These are phyloP conservation scores for Carassius gibelio DNA, from an alignment of 2,113 vertebrate genomes.

Conservation along the genomic window DNA sequence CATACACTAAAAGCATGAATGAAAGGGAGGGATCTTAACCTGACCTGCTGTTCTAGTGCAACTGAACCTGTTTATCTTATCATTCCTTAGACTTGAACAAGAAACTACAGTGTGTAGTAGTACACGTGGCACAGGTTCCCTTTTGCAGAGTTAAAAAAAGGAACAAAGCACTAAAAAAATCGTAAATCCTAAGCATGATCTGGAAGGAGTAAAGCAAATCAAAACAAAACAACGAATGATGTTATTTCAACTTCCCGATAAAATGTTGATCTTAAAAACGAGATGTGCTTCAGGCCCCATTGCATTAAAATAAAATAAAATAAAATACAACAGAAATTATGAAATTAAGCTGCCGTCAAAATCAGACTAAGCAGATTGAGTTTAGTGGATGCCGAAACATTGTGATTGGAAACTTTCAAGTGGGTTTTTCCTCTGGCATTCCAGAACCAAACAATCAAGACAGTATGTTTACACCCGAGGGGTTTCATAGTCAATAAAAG, in stretches of 20 bases:
- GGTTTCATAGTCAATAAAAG: not conserved
- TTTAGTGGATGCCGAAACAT: not conserved
- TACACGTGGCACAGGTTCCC: not conserved
- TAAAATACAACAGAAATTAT: not conserved
- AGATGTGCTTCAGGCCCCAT: not conserved
- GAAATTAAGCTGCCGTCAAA: not conserved
- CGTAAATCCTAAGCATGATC: too few species aligned
- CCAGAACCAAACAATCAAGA: constrained; percentile 16
- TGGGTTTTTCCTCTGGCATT: not conserved
- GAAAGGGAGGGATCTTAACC: not conserved
- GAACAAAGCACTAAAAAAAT: too few species aligned
- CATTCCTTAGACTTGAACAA: not conserved
- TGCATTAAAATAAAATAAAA: not conserved
- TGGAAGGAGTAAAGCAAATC: too few species aligned
- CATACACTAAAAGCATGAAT: not conserved
- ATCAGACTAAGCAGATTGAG: not conserved
- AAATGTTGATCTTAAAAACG: not conserved
- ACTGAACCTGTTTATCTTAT: not conserved
- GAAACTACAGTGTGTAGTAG: not conserved
- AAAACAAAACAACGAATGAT: not conserved
- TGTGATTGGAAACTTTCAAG: constrained; percentile 1
- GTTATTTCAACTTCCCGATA: not conserved
- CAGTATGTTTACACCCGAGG: not conserved
- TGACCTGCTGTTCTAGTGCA: not conserved
- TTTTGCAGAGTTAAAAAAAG: not conserved